Base-by-base conservation (phyloP, 2,113 vertebrate species). In the Notarius quadriscutis region DNA sequence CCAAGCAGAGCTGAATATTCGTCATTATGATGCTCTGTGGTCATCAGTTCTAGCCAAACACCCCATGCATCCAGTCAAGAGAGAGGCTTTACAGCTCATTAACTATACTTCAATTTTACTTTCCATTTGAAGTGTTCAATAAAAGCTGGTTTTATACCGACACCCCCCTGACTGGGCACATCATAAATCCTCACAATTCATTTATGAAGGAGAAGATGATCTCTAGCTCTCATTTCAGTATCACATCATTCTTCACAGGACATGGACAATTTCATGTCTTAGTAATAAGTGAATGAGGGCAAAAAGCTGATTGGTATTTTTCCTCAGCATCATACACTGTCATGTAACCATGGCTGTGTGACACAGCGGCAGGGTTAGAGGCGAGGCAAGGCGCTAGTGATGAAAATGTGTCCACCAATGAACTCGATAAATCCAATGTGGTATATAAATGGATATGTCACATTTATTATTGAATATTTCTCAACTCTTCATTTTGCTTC, bases 91-190 rank as follows among this genome's bases (percentile, higher is more conserved):
- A 78, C 74, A 81, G 78, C 77, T 87, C 79, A 69, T 84, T 81
- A 75, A 65, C 67, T 69, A 74, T 50, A 11, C 65, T 84, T 88
- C 48, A 81, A 83, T 86, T 86, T 86, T 80, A 67, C 27, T 75
- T 75, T 84, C 77, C 84, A 88, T 86, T 88, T 88, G 84, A 77
- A 80, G 62, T 60, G 62, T 48, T 79, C 72, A 58, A 86, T 78
- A 86, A 85, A 80, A 75, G 30, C 79, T 85, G 41, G 63, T 86
- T 83, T 85, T 50, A 72, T 71, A 83, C 74, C 1, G 63, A 34
- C 55, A 60, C 25, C 30, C 57, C 41, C 25, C 30, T 71, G 63
- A n/a, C 74, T 74, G 81, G 55, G 10, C 48, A 72, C 9, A 18
- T 57, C 81, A 57, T 78, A 69, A 60, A 81, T 53, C 82, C 14